Evolutionary conservation across 2,888 invertebrate species (phyloP), one percentile per base, ranked within the genome.

Genomic region (Lithophane ornitopus): DNA sequence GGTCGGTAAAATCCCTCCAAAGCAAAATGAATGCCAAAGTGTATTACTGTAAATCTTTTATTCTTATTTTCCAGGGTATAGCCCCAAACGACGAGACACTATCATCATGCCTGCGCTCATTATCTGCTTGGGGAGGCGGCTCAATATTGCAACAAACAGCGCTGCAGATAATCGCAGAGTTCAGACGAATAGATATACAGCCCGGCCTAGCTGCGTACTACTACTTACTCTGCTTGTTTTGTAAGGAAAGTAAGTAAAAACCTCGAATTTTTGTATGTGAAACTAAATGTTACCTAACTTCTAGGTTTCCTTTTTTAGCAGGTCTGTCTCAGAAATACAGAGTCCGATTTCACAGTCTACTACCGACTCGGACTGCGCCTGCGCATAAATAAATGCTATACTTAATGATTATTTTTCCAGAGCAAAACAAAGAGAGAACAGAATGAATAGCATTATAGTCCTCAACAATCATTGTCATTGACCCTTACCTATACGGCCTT

Each of bases 171-270:
- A n/a, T 96, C 0, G 93, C 95, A 0, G 96, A 96, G 76, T 94
- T 96, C 84, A 97, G 95, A 84, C 91, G 92, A 16, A 88, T 98
- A 0, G 97, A 97, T 16, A 97, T 99, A 41, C 96, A 98, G 88
- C 98, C 98, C 0, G 97, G 97, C 34, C 94, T 99, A 12, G 97
- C 97, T 0, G 97, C 98, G 0, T 99, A 98, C 95, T 98, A 98
- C 92, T 97, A 97, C 89, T 89, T 98, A 0, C 92, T 99, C 26
- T 97, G 97, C 68, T 97, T 97, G 66, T 98, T 97, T 91, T 98
- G 97, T 89, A 97, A 97, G 90, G 98, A 98, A 80, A 96, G 98
- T 97, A 94, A 97, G 97, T 95, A 19, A 16, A 46, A 46, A 46
- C 16, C 16, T 1, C 7, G 7, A 7, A 0, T 6, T 46, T 11